Evolutionary conservation across 1,140 invertebrate species (phyloP).

Genomic region (Drosophila neocordata): DNA sequence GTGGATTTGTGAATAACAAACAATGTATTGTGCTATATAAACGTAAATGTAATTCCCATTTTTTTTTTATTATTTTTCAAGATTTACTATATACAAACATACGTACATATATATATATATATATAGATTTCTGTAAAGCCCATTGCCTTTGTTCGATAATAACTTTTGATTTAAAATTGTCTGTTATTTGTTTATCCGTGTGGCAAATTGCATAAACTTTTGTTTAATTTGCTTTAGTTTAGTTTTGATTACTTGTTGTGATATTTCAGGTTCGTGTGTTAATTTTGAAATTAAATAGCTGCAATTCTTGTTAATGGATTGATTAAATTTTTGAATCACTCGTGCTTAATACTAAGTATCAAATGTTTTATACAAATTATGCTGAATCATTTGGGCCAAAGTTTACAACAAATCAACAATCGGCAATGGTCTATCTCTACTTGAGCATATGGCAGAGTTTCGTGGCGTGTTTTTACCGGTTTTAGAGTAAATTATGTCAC

Average conservation of each 20-base stretch:
- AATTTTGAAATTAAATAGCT: slow-evolving; percentile 39
- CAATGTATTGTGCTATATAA: too few relatives aligned
- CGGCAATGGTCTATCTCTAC: background rate
- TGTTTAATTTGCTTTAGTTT: background rate
- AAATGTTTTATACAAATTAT: background rate
- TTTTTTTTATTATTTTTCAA: too few relatives aligned
- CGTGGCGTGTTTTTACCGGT: slow-evolving; percentile 30
- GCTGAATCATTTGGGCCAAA: background rate
- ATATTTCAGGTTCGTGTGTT: slow-evolving; percentile 31
- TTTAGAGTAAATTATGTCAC: slow-evolving; percentile 41
- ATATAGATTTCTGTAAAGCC: background rate
- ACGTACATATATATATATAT: background rate
- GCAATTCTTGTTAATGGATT: slow-evolving; percentile 35
- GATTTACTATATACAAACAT: background rate
- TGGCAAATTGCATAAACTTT: slow-evolving; percentile 12
- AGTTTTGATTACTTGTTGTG: slow-evolving; percentile 14
- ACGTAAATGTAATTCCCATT: too few relatives aligned
- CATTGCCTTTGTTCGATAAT: background rate
- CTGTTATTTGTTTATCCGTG: slow-evolving; percentile 15
- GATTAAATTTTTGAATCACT: slow-evolving; percentile 21
- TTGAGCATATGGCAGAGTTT: slow-evolving; percentile 33
- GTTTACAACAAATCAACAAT: background rate
- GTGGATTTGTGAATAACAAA: too few relatives aligned
- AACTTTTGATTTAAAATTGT: background rate
- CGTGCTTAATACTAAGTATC: background rate